Evolutionary conservation across 1,140 invertebrate species (phyloP).

Genomic region (Luehdorfia chinensis): DNA sequence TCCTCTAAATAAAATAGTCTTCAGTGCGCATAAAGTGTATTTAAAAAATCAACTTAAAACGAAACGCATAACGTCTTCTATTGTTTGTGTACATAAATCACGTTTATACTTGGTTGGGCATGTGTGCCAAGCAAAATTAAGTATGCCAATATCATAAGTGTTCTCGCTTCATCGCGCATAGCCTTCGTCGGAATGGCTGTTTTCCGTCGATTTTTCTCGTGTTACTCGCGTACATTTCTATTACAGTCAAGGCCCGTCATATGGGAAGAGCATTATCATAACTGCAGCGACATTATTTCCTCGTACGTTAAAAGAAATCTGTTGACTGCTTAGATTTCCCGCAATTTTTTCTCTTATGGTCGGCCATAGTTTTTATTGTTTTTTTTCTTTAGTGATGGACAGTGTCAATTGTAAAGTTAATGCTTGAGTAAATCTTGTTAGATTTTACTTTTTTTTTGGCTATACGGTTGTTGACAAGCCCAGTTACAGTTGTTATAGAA

Average conservation of each 20-base stretch:
- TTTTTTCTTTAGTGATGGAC: neutral
- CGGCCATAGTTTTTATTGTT: neutral
- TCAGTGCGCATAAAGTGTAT: slow-evolving; percentile 15
- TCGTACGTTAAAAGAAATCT: slow-evolving; percentile 17
- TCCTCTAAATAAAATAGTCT: slow-evolving; percentile 13
- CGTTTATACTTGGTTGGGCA: slow-evolving; percentile 56
- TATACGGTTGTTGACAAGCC: neutral
- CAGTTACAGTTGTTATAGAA: neutral
- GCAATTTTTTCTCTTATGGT: too few species aligned
- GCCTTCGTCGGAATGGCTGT: slow-evolving; percentile 63
- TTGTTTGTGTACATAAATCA: slow-evolving; percentile 22
- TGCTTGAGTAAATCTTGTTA: neutral
- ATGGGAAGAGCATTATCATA: slow-evolving; percentile 28
- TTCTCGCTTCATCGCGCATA: slow-evolving; percentile 59
- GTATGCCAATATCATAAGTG: slow-evolving; percentile 72
- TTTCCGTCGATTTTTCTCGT: slow-evolving; percentile 72
- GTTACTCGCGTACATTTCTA: slow-evolving; percentile 54
- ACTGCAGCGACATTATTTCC: neutral
- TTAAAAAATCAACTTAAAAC: slow-evolving; percentile 26
- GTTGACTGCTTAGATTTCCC: too few species aligned
- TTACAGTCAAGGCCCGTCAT: slow-evolving; percentile 47
- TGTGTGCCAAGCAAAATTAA: slow-evolving; percentile 71
- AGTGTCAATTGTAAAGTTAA: slow-evolving; percentile 1
- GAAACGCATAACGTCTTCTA: slow-evolving; percentile 13
- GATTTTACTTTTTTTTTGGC: neutral